These are phyloP conservation scores for Catostylus mosaicus DNA, from an alignment of 30 jellyfish, hydroid and myxozoan species.

Conservation along the genomic window DNA sequence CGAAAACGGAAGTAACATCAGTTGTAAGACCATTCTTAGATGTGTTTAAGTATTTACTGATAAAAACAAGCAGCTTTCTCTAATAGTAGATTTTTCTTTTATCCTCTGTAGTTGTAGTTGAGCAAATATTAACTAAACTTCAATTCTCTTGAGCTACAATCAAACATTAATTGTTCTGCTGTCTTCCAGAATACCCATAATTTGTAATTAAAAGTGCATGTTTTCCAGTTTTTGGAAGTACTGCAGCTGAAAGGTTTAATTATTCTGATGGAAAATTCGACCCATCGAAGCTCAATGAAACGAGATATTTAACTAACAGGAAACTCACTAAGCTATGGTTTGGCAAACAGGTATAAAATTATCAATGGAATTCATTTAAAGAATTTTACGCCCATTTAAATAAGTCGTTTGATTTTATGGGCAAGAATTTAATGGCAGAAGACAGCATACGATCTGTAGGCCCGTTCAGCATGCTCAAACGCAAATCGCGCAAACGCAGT, in stretches of 20 bases:
- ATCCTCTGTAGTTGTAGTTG: background rate
- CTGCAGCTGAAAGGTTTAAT: too few species aligned
- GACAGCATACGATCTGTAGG: constrained; percentile 20
- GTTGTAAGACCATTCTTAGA: constrained; percentile 2
- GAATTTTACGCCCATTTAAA: too few species aligned
- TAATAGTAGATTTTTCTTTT: background rate
- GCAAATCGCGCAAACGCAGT: constrained; percentile 26
- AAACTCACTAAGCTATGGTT: too few species aligned
- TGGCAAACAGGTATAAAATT: too few species aligned
- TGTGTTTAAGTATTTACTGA: background rate
- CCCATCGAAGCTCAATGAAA: too few species aligned
- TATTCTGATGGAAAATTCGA: too few species aligned
- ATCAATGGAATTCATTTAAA: too few species aligned
- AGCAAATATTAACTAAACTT: constrained; percentile 19
- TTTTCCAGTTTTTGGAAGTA: too few species aligned
- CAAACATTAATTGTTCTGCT: background rate
- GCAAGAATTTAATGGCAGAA: too few species aligned
- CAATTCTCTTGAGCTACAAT: constrained; percentile 15
- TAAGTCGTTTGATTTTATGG: too few species aligned
- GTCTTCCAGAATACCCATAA: background rate
- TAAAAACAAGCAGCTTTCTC: background rate
- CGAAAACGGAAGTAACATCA: background rate
- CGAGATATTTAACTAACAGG: too few species aligned
- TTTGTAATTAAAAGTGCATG: too few species aligned
- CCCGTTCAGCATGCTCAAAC: constrained; percentile 45